phyloP scores from a whole-genome alignment of 2,888 invertebrate genomes.

The Ectobius pallidus region DNA sequence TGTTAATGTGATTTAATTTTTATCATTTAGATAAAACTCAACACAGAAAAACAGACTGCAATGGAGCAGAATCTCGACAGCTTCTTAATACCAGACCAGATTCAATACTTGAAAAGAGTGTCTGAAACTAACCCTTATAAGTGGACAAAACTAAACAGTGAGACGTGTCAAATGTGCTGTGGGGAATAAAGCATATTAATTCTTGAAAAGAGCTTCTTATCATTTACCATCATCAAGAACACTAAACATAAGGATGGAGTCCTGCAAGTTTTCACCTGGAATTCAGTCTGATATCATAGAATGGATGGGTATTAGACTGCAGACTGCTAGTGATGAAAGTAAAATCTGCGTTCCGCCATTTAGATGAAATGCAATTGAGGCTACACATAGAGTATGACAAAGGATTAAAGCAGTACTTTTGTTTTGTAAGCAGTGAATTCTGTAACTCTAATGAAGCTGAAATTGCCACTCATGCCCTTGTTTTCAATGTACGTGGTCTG shows the following conservation, averaged over 20 bases:
- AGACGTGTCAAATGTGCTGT: not conserved
- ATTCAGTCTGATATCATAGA: not conserved
- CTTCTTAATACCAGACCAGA: not conserved
- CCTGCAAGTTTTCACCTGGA: not conserved
- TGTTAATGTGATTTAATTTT: not conserved
- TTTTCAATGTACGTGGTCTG: not conserved
- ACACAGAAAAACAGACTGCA: not conserved
- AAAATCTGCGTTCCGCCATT: not conserved
- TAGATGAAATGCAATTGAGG: not conserved
- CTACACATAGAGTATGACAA: not conserved
- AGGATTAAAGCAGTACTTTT: not conserved
- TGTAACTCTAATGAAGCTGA: not conserved
- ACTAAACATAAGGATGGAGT: not conserved
- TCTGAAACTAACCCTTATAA: not conserved
- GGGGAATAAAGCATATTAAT: too few species aligned
- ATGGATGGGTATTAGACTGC: not conserved
- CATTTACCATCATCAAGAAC: too few species aligned
- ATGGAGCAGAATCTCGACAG: not conserved
- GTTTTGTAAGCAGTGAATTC: too few species aligned
- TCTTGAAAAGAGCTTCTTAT: too few species aligned
- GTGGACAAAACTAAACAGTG: not conserved
- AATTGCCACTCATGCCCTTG: not conserved
- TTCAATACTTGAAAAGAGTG: not conserved
- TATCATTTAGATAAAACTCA: not conserved
- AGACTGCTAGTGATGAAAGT: too few species aligned